Evolutionary conservation across 2,113 vertebrate genomes (phyloP), one percentile per base, ranked within the genome.

Genomic region (Nothoprocta perdicaria): DNA sequence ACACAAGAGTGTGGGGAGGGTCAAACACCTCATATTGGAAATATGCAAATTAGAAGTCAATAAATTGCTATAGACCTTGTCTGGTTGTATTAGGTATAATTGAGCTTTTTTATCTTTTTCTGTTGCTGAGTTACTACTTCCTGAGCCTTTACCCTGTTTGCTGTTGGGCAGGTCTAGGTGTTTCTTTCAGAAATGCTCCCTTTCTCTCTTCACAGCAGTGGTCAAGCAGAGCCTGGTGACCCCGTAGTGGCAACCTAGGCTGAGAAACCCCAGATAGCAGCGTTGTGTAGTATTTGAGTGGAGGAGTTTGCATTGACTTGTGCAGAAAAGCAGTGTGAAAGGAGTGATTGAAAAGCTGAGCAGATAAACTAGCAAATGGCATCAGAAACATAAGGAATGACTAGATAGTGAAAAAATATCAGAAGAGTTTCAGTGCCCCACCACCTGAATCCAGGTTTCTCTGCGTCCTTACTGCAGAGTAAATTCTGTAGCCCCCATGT

Each of bases 241-340:
- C 50, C 35, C 35, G 69, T 80, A 62, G 14, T 24, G 74, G 50
- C 10, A 45, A 7, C 8, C 24, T 53, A 6, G 29, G 15, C 40
- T 73, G 35, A 65, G 27, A 38, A 91, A 62, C 23, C 7, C 41
- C 33, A 38, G 2, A 0, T 1, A 66, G 60, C 60, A 74, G 45
- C 46, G 85, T 85, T 41, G 89, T 22, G 53, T 88, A n/a, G 19
- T 85, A 10, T 45, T 45, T 61, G 29, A 19, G 9, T 8, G 12
- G 6, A 4, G 24, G 46, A 80, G 26, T 35, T 53, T 38, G 67
- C 57, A 26, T 29, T 79, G 41, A 3, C 3, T 14, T 84, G 26
- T 78, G 65, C 41, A 86, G 73, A 90, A 94, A 88, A 80, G 21
- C 68, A 69, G 50, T 41, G 31, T 58, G 31, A 91, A 89, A 74